Evolutionary conservation across 2,797 vertebrate species (phyloP).

Genomic region (Rhinophrynus dorsalis): DNA sequence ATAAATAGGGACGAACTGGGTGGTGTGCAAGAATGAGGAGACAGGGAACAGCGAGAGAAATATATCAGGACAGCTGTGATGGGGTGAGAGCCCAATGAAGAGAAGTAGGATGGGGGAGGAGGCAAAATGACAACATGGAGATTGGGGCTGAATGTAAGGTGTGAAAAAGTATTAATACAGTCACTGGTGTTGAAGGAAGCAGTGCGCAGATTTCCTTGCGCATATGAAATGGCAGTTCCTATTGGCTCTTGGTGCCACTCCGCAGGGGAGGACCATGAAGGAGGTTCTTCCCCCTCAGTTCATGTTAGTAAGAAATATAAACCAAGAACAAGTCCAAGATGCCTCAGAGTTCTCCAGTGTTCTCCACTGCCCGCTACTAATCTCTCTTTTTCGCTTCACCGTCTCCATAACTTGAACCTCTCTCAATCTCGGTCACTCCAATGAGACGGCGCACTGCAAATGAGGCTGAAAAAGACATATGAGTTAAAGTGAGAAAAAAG

Average conservation of each 20-base stretch:
- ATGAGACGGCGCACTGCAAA: slow-evolving; percentile 95
- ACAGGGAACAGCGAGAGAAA: background rate
- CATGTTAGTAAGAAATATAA: slow-evolving; percentile 47
- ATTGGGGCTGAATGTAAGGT: background rate
- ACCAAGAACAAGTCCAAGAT: slow-evolving; percentile 25
- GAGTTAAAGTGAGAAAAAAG: background rate
- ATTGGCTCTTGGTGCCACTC: slow-evolving; percentile 25
- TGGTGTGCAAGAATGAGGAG: too few species aligned
- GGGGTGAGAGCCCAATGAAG: background rate
- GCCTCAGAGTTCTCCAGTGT: background rate
- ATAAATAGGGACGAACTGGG: too few species aligned
- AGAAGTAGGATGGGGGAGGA: background rate
- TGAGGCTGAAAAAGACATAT: slow-evolving; percentile 76
- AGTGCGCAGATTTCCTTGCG: slow-evolving; percentile 7
- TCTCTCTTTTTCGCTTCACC: slow-evolving; percentile 92
- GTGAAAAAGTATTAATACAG: background rate
- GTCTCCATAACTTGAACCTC: slow-evolving; percentile 97
- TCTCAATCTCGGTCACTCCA: slow-evolving; percentile 95
- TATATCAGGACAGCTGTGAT: background rate
- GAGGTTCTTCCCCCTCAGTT: slow-evolving; percentile 16
- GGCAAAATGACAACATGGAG: too few species aligned
- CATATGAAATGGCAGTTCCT: slow-evolving; percentile 30
- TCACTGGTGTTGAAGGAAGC: background rate
- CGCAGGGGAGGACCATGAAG: background rate
- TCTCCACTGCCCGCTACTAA: slow-evolving; percentile 55